Base-by-base conservation (phyloP, 2,113 vertebrate species). In the Platycercus adscitus region DNA sequence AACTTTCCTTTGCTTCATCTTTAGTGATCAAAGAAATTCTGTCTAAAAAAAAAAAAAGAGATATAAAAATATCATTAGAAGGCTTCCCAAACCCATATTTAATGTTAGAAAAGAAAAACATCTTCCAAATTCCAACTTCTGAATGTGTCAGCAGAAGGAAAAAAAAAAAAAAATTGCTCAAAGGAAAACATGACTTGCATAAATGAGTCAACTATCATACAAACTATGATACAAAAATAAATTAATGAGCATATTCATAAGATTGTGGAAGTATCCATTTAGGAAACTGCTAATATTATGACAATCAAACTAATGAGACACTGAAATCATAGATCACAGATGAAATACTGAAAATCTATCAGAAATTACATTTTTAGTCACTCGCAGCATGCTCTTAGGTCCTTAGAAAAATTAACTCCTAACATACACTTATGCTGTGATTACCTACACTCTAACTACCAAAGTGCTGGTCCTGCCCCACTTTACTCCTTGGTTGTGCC, bases 21-120 rank as follows among this genome's bases (percentile, higher is more conserved):
- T 97, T 98, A 96, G 98, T 98, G 98, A 99, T 99, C 90, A 99
- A 97, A 75, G 98, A 99, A 91, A 99, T 86, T 75, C 96, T 96
- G 93, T 99, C 99, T 99, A 96, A 75, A 93, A 96, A 53, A 78
- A 97, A 50, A 56, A 18, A 47, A 93, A 46, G 35, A 60, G 23
- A 52, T 25, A 92, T 58, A 75, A 77, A 96, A 97, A 88, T 72
- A 87, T 44, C 85, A 92, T 90, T 69, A 93, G 52, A 91, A 49
- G 46, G 60, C 37, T 91, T 93, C 58, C 76, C 80, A 83, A 88
- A 95, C 95, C 50, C 7, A 11, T 61, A 90, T 31, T 66, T 64
- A 66, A 87, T 33, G 41, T 63, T 86, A 80, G 41, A 95, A 92
- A 81, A 46, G 17, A 73, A 94, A 72, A 76, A 94, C 89, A 46